Evolutionary conservation across 1,140 invertebrate species (phyloP), one percentile per base, ranked within the genome.

Genomic region (Nephotettix cincticeps): DNA sequence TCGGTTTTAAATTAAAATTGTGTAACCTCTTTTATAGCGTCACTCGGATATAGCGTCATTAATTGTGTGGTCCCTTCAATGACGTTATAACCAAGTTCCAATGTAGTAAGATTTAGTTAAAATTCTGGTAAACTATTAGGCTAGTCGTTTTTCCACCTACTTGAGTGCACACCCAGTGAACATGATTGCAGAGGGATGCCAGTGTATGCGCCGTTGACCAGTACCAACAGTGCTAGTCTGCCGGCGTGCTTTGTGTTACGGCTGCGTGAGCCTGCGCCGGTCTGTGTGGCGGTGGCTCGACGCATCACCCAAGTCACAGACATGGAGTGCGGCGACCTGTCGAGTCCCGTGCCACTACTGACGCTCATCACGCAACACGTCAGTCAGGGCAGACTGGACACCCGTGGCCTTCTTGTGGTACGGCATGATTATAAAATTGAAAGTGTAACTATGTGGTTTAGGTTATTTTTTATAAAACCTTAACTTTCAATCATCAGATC

Each of bases 171-270:
- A n/a, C n/a, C n/a, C n/a, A n/a, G n/a, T n/a, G n/a, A n/a, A n/a
- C n/a, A n/a, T n/a, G n/a, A n/a, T n/a, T n/a, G n/a, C 79, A 88
- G 87, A 73, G 74, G 86, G 11, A 14, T 47, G 45, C 95, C 95
- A 1, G 87, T 89, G 0, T 97, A 95, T 81, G 88, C 91, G 6
- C 84, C 87, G 14, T 81, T 97, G 28, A 93, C 86, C 51, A 86
- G 89, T 56, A 86, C 89, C 70, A 99, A 98, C 83, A 96, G 93
- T 74, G 90, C 91, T 40, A 88, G 91, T 77, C 82, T 99, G 75
- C 94, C 95, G 0, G 96, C 95, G 0, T 93, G 90, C 78, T 98
- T 97, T 83, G 91, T 95, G 0, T 83, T 99, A 21, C 91, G 91
- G 72, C 82, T 99, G 17, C 90, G 90, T 28, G 90, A 94, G 77